These are phyloP conservation scores for Budorcas taxicolor DNA, from an alignment of 2,113 vertebrate species.

Conservation along the genomic window DNA sequence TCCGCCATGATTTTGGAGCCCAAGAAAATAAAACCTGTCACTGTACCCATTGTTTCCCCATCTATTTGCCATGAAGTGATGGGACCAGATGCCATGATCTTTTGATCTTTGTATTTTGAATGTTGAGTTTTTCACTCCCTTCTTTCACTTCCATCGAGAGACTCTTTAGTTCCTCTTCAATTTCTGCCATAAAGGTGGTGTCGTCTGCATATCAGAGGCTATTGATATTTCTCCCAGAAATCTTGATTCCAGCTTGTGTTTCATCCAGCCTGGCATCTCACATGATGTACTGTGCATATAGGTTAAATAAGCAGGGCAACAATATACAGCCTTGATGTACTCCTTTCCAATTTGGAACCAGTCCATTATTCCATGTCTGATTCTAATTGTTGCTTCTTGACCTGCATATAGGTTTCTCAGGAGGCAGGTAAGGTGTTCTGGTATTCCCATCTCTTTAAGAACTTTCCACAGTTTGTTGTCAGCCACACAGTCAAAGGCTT, in stretches of 20 bases:
- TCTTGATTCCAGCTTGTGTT: background rate
- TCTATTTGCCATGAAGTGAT: background rate
- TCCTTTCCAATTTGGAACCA: background rate
- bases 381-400: background rate
- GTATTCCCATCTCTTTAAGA: background rate
- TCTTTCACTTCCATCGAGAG: background rate
- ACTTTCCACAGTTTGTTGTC: background rate
- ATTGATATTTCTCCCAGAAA: background rate
- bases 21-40: background rate
- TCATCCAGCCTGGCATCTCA: background rate
- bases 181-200: background rate
- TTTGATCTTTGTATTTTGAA: background rate
- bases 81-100: background rate
- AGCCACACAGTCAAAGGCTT: background rate
- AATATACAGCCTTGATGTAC: background rate
- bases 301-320: background rate
- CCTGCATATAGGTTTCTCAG: background rate
- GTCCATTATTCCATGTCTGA: background rate
- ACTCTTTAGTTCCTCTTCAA: background rate
- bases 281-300: background rate
- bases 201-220: background rate
- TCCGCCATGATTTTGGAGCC: background rate
- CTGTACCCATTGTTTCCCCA: background rate
- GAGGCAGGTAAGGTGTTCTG: background rate
- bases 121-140: background rate